phyloP scores from a whole-genome alignment of 1,140 invertebrate species.

The Meloidogyne floridensis region DNA sequence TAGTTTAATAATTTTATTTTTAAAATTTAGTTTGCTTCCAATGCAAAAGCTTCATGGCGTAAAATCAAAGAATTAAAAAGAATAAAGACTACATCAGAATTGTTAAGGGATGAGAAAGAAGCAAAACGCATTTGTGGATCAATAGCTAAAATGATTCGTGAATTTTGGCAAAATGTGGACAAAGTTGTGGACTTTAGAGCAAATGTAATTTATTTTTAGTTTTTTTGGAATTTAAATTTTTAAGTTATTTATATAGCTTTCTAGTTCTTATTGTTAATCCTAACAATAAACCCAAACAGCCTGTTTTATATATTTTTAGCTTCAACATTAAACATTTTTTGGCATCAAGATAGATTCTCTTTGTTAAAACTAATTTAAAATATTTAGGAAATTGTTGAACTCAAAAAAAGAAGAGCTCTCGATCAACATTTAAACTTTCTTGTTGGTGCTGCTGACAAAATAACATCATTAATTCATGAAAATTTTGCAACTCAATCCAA shows the following conservation, averaged over 20 bases:
- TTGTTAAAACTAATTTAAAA: background rate
- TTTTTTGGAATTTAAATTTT: background rate
- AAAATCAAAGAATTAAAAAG: background rate
- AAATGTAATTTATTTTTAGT: slow-evolving; percentile 27
- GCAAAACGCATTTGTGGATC: slow-evolving; percentile 78
- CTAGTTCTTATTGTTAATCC: background rate
- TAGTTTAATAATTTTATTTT: background rate
- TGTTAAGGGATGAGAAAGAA: slow-evolving; percentile 44
- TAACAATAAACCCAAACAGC: too few relatives aligned
- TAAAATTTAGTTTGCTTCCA: slow-evolving; percentile 25
- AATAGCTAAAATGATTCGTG: slow-evolving; percentile 87
- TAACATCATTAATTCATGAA: slow-evolving; percentile 74
- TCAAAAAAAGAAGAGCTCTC: slow-evolving; percentile 79
- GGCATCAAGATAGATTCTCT: too few relatives aligned
- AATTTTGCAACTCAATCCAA: slow-evolving; percentile 56
- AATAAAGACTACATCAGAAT: slow-evolving; percentile 1
- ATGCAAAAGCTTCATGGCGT: slow-evolving; percentile 36
- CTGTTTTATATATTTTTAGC: too few relatives aligned
- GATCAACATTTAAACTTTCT: slow-evolving; percentile 97
- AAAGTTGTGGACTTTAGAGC: slow-evolving; percentile 58
- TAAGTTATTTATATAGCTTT: slow-evolving; percentile 23
- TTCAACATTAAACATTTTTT: too few relatives aligned
- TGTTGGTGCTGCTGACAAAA: slow-evolving; percentile 97
- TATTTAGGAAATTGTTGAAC: slow-evolving; percentile 58
- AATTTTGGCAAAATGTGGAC: slow-evolving; percentile 77